Evolutionary conservation across 2,113 vertebrate species (phyloP), one percentile per base, ranked within the genome.

Genomic region (Tylochromis polylepis): DNA sequence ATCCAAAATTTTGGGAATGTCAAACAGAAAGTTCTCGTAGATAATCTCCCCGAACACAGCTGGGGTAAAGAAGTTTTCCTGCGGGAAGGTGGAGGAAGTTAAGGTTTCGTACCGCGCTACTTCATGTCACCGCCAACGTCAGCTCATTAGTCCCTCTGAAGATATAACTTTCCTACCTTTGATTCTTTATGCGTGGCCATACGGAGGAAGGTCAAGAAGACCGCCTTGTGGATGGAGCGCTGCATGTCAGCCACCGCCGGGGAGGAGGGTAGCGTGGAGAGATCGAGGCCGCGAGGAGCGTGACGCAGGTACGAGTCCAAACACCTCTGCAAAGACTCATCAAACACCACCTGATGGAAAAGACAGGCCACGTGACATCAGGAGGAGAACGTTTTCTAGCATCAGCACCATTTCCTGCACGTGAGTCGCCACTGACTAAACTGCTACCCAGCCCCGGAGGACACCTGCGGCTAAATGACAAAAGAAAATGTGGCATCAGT

Each of bases 121-220:
- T 75, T 75, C 20, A 31, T 11, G 1, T 77, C 8, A 38, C 65
- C n/a, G 7, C 38, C 65, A 0, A 10, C 2, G 7, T 16, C 43
- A 20, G 14, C 31, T 31, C 5, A 0, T 57, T 36, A 51, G 9
- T 72, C 22, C 8, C 1, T 27, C 15, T 51, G 27, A 51, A 31
- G 16, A 77, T 51, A 27, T 27, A 0, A 27, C 29, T 49, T 15
- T 43, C 62, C 51, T 65, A 99, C 99, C 97, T 98, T 99, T 85
- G 98, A 99, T 92, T 99, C 99, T 91, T 98, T 99, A 92, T 99
- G 98, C 1, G 99, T 99, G 67, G 98, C 97, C 98, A 99, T 99
- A 49, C 99, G 96, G 65, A 99, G 97, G 91, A 99, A 99, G 20
- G 97, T 97, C 89, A 99, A 95, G 93, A 99, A 99, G 85, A 99